These are phyloP conservation scores for Calliopsis andreniformis DNA, from an alignment of 1,140 invertebrate species.

Conservation along the genomic window DNA sequence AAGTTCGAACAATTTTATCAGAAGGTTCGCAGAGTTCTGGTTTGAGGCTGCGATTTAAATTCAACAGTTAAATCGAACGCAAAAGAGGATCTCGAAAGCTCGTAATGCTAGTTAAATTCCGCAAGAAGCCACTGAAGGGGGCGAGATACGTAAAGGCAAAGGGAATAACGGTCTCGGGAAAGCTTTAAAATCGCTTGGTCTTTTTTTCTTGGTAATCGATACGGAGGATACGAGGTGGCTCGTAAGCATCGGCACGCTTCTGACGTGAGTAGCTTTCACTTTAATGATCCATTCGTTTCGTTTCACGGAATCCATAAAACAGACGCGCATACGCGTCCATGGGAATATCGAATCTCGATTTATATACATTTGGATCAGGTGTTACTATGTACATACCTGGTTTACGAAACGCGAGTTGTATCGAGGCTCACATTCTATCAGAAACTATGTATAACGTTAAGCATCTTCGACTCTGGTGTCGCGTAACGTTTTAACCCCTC, in stretches of 20 bases:
- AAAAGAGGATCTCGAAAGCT: not conserved
- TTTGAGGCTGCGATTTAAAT: slow-evolving; percentile 1
- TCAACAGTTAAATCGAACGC: not conserved
- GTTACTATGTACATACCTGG: not conserved
- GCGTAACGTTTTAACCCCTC: not conserved
- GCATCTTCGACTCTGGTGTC: no score
- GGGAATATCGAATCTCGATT: slow-evolving; percentile 45
- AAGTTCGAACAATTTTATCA: no score
- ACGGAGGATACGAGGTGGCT: not conserved
- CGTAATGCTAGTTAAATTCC: not conserved
- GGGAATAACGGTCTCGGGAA: not conserved
- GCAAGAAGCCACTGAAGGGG: no score
- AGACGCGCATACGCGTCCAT: not conserved
- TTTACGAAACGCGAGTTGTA: not conserved
- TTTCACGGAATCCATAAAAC: slow-evolving; percentile 26
- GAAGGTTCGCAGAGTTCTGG: not conserved
- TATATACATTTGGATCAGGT: not conserved
- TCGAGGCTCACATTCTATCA: not conserved
- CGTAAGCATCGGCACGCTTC: slow-evolving; percentile 16
- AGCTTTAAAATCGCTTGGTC: not conserved
- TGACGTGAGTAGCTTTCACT: slow-evolving; percentile 20
- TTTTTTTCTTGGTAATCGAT: slow-evolving; percentile 8
- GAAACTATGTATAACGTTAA: no score
- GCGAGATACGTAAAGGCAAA: not conserved
- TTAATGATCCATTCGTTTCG: slow-evolving; percentile 19